Conservation (phyloP, 1,140 invertebrate species). For the Linepithema humile region DNA sequence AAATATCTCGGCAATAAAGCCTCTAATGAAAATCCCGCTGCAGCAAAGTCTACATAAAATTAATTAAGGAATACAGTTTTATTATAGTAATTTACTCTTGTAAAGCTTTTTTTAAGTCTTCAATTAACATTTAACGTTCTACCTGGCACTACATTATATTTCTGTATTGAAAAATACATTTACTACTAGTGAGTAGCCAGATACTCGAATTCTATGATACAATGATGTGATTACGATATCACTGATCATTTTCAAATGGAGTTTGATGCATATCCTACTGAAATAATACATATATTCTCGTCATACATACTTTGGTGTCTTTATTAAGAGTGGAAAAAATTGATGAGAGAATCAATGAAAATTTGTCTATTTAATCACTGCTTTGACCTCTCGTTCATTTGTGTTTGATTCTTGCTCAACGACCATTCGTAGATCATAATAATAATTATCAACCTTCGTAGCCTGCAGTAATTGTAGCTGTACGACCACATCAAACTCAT, state of each 20-base stretch:
- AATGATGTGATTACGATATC: too few species aligned
- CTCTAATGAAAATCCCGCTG: background rate
- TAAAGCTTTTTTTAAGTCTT: background rate
- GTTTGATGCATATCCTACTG: too few species aligned
- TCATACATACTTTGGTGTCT: slow-evolving; percentile 59
- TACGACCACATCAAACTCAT: slow-evolving; percentile 50
- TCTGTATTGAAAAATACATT: too few species aligned
- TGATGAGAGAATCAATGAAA: too few species aligned
- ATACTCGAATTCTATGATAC: too few species aligned
- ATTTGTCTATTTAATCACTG: background rate
- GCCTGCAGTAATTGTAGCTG: too few species aligned
- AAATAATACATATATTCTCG: background rate
- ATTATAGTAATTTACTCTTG: background rate
- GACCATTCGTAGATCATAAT: slow-evolving; percentile 61
- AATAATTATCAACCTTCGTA: slow-evolving; percentile 36
- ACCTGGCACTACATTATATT: too few species aligned
- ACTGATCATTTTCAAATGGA: too few species aligned
- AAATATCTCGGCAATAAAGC: background rate
- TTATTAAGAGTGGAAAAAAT: background rate
- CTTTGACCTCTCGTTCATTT: background rate
- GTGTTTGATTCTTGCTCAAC: slow-evolving; percentile 61
- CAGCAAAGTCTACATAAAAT: background rate
- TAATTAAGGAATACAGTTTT: background rate
- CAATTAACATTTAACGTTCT: background rate
- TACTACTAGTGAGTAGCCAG: too few species aligned